Evolutionary conservation across 2,888 invertebrate genomes (phyloP).

Genomic region (Eristalinus sepulchralis): DNA sequence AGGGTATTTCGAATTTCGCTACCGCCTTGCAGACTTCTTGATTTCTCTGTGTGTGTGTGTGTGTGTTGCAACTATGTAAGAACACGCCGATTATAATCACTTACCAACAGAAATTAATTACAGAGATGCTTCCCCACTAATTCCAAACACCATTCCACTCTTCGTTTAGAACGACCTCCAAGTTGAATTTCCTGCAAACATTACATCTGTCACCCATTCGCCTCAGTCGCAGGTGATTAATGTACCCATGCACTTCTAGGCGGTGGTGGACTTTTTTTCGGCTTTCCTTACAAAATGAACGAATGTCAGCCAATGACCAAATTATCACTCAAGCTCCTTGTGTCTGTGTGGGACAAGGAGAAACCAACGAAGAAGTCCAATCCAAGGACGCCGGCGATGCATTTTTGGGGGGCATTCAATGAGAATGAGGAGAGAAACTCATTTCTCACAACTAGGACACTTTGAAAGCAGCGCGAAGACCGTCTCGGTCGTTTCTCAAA

Average conservation of each 20-base stretch:
- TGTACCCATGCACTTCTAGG: background rate
- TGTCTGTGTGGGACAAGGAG: background rate
- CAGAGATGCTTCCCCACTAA: too few relatives aligned
- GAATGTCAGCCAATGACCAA: background rate
- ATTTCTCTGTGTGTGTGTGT: too few relatives aligned
- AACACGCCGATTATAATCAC: too few relatives aligned
- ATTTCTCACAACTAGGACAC: background rate
- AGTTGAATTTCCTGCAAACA: background rate
- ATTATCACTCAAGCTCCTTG: background rate
- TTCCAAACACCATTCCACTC: too few relatives aligned
- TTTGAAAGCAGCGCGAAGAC: background rate
- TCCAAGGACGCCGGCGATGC: background rate
- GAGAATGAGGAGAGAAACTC: background rate
- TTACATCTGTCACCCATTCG: background rate
- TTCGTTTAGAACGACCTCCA: too few relatives aligned
- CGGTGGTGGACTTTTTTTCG: background rate
- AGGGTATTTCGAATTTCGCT: too few relatives aligned
- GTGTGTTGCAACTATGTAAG: too few relatives aligned
- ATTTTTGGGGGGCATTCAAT: background rate
- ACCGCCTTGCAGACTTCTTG: too few relatives aligned
- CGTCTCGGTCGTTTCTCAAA: background rate
- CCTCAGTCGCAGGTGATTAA: background rate
- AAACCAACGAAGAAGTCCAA: background rate
- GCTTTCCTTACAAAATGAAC: background rate
- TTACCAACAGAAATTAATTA: too few relatives aligned